Evolutionary conservation across 92 coral and sea anemone species (phyloP), one percentile per base, ranked within the genome.

Genomic region (Porites divaricata): DNA sequence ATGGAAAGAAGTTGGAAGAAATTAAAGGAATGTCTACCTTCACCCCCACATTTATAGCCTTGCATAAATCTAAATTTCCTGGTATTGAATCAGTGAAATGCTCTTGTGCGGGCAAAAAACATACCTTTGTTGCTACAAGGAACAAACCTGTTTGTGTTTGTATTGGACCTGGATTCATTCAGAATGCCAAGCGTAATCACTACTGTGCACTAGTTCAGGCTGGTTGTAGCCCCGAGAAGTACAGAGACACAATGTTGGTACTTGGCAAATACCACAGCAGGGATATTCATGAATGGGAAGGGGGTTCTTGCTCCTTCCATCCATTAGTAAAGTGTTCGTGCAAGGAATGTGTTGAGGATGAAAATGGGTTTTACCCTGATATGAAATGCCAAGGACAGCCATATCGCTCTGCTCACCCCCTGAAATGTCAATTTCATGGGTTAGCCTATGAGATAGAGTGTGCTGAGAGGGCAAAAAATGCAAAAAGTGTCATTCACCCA

Each of bases 261-360:
- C 89, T 88, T n/a, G 87, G 87, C 14, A 76, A 84, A 41, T 85
- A 88, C 88, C 95, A 91, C 85, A 75, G 85, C 74, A 80, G 81
- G 67, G 88, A 85, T 63, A 73, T 79, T 35, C 95, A 88, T 61
- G 77, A 75, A 22, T 91, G 95, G 95, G 85, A 63, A 35, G 78
- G 77, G 92, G 92, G 35, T 28, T 28, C 41, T 28, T 28, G 41
- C 41, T 28, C 41, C 41, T 28, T 28, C 41, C 41, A 28, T 2
- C 41, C 41, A 28, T 28, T 28, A 28, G 41, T 28, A 28, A 28
- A 28, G 41, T 28, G 41, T 28, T 28, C 41, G 6, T 28, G 41
- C 41, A 28, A 28, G 41, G 41, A 28, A 28, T 28, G 41, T 28
- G 41, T 28, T 28, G 41, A 28, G 41, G 41, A 28, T 28, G 41